Conservation (phyloP, 1,140 invertebrate species). For the Bathynomus jamesi region DNA sequence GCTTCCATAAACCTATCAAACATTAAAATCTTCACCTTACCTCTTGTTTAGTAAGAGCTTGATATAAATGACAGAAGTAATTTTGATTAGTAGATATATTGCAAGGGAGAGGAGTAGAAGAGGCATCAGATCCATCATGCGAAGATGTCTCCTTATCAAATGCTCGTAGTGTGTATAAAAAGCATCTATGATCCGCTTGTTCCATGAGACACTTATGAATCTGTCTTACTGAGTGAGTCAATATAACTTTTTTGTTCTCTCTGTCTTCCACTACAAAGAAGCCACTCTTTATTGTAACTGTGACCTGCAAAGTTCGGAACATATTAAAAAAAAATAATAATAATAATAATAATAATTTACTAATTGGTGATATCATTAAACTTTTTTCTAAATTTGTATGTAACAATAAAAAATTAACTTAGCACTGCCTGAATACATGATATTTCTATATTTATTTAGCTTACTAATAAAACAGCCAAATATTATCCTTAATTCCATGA, state of each 20-base stretch:
- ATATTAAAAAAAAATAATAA: not conserved
- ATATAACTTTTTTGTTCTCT: slow-evolving; percentile 10
- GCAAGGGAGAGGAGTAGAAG: slow-evolving; percentile 17
- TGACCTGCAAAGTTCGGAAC: slow-evolving; percentile 21
- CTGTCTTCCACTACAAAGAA: slow-evolving; percentile 19
- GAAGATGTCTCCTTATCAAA: slow-evolving; percentile 10
- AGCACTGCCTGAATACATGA: too few relatives aligned
- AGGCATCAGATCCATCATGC: not conserved
- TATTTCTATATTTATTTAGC: too few relatives aligned
- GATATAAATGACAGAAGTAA: slow-evolving; percentile 31
- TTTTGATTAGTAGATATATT: slow-evolving; percentile 23
- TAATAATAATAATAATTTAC: not conserved
- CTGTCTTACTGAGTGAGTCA: slow-evolving; percentile 28
- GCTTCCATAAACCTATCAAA: too few relatives aligned
- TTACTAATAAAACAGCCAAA: too few relatives aligned
- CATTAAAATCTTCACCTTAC: too few relatives aligned
- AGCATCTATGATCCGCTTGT: slow-evolving; percentile 34
- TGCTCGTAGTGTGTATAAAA: slow-evolving; percentile 29
- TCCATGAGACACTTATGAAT: slow-evolving; percentile 37
- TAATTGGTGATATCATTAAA: not conserved
- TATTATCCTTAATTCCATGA: too few relatives aligned
- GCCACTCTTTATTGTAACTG: slow-evolving; percentile 24
- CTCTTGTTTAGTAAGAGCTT: slow-evolving; percentile 29
- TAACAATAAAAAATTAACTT: too few relatives aligned
- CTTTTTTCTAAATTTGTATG: not conserved